Conservation (phyloP, 37 sponge, comb jelly and placozoan species). For the Oopsacas minuta region DNA sequence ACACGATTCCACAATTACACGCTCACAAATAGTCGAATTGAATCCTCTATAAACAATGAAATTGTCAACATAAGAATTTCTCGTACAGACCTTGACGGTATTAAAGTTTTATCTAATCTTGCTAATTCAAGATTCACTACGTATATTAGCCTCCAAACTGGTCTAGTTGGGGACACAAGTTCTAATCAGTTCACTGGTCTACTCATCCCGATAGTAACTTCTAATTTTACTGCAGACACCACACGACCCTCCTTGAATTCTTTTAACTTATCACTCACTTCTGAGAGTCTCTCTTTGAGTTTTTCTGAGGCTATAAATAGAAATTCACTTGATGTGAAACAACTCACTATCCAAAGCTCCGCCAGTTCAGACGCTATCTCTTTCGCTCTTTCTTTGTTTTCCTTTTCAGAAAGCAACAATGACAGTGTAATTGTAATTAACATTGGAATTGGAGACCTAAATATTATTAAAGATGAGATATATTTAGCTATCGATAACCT, state of each 20-base stretch:
- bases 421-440: conserved; percentile 33
- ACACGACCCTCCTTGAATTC: conserved; percentile 31
- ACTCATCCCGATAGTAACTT: conserved; percentile 15
- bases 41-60: conserved; percentile 23
- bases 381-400: neutral
- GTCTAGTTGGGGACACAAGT: conserved; percentile 33
- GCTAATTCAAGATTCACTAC: conserved; percentile 39
- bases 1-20: neutral
- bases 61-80: conserved; percentile 30
- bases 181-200: neutral
- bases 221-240: conserved; percentile 37
- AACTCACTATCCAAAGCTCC: neutral
- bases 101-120: conserved; percentile 37
- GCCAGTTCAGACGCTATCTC: neutral
- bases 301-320: conserved; percentile 63
- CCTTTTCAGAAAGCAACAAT: conserved; percentile 23
- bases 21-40: neutral
- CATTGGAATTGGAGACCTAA: conserved; percentile 42
- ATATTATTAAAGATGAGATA: conserved; percentile 48
- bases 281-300: conserved; percentile 43
- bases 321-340: neutral
- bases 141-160: conserved; percentile 22
- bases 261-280: conserved; percentile 46
- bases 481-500: conserved; percentile 40
- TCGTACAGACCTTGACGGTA: conserved; percentile 38